Evolutionary conservation across 2,113 vertebrate species (phyloP).

Genomic region (Cheilinus undulatus): DNA sequence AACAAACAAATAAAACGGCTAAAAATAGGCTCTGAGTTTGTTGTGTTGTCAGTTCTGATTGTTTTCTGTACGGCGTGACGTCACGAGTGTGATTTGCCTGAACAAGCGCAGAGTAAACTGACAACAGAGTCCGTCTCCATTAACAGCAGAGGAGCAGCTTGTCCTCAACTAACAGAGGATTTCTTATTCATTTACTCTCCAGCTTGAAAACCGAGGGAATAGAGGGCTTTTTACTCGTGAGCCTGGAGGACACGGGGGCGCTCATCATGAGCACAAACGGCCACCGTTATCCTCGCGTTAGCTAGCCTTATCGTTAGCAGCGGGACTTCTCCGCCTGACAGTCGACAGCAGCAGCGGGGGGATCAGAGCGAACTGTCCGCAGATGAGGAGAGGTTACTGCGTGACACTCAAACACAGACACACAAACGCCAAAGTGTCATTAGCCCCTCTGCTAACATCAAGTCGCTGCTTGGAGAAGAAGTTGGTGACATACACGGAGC

Average conservation of each 20-base stretch:
- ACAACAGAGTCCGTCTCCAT: conserved; percentile 17
- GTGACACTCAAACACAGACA: conserved; percentile 2
- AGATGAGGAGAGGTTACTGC: conserved; percentile 25
- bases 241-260: too few species aligned
- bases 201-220: background rate
- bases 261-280: background rate
- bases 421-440: background rate
- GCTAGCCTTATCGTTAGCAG: conserved; percentile 12
- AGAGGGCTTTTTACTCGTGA: accelerated
- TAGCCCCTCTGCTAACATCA: conserved; percentile 24
- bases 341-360: conserved; percentile 10
- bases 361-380: conserved; percentile 3
- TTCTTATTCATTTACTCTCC: background rate
- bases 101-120: conserved; percentile 32
- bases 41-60: too few species aligned
- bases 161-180: background rate
- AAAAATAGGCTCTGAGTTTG: too few species aligned
- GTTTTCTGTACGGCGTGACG: conserved; percentile 52
- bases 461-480: conserved; percentile 13
- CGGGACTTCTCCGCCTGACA: conserved; percentile 24
- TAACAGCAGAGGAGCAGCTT: background rate
- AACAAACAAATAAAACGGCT: too few species aligned
- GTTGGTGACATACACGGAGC: background rate
- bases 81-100: conserved; percentile 45
- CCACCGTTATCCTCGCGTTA: background rate